Evolutionary conservation across 2,797 vertebrate genomes (phyloP).

Genomic region (Halcyon smyrnensis): DNA sequence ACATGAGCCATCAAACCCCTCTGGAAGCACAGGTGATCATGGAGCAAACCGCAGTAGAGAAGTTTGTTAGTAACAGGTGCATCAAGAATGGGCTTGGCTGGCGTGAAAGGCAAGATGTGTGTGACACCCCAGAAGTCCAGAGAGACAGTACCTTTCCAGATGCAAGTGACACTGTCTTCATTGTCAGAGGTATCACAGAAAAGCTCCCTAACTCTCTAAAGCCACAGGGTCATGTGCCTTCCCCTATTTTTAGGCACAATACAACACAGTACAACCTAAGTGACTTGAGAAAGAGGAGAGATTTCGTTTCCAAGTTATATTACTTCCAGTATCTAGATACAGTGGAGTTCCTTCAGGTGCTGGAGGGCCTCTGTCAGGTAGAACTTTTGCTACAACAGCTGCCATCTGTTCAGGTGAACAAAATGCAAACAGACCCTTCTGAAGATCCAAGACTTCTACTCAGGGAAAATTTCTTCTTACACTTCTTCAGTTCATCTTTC

Average conservation of each 20-base stretch:
- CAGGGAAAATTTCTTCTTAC: not conserved
- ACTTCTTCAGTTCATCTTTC: not conserved
- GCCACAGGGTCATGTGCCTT: not conserved
- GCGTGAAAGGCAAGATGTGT: not conserved
- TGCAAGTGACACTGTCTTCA: not conserved
- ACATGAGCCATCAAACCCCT: not conserved
- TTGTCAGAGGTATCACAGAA: not conserved
- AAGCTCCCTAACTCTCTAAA: not conserved
- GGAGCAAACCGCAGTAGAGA: not conserved
- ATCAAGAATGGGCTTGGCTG: not conserved
- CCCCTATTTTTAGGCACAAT: not conserved
- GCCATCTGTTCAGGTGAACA: not conserved
- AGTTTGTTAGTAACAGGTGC: not conserved
- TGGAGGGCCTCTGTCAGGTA: not conserved
- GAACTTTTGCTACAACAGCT: not conserved
- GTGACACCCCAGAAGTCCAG: not conserved
- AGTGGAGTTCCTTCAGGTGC: not conserved
- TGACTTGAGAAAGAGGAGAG: not conserved
- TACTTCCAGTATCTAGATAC: not conserved
- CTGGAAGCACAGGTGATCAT: not conserved
- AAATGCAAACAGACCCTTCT: not conserved
- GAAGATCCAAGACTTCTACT: not conserved
- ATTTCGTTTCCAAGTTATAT: not conserved
- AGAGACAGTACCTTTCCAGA: not conserved
- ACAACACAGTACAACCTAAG: not conserved